Evolutionary conservation across 2,888 invertebrate species (phyloP).

Genomic region (Biston betularia): DNA sequence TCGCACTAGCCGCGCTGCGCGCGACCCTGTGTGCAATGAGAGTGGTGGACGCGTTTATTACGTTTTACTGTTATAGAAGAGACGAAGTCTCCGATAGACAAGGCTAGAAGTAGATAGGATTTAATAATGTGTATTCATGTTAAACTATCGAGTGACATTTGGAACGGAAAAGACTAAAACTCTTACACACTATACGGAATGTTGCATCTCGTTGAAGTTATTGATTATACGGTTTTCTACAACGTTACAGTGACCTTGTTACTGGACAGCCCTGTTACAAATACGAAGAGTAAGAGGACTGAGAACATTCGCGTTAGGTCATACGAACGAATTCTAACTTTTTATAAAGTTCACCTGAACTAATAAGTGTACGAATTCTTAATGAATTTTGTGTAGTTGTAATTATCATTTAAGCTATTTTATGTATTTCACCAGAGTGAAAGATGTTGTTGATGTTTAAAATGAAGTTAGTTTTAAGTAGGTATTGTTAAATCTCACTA

Average conservation of each 20-base stretch:
- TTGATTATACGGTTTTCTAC: slow-evolving; percentile 75
- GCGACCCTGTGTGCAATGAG: slow-evolving; percentile 51
- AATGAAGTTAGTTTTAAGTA: slow-evolving; percentile 78
- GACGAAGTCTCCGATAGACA: slow-evolving; percentile 82
- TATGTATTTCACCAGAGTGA: slow-evolving; percentile 79
- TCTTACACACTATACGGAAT: slow-evolving; percentile 81
- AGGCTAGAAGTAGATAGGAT: slow-evolving; percentile 84
- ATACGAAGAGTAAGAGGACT: slow-evolving; percentile 30
- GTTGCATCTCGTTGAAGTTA: slow-evolving; percentile 81
- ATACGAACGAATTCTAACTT: slow-evolving; percentile 58
- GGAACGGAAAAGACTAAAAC: slow-evolving; percentile 85
- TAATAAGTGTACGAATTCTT: slow-evolving; percentile 69
- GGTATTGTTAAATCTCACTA: slow-evolving; percentile 86
- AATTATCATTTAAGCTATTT: slow-evolving; percentile 71
- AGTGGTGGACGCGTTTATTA: slow-evolving; percentile 71
- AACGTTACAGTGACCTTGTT: slow-evolving; percentile 63
- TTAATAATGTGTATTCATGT: slow-evolving; percentile 76
- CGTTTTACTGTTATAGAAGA: slow-evolving; percentile 78
- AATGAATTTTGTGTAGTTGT: slow-evolving; percentile 72
- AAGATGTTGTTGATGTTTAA: slow-evolving; percentile 85
- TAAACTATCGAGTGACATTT: slow-evolving; percentile 81
- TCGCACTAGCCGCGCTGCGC: slow-evolving; percentile 40
- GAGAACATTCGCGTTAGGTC: slow-evolving; percentile 55
- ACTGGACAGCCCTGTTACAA: slow-evolving; percentile 53
- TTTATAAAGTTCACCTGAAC: slow-evolving; percentile 69